Percentiles rank a stretch among this genome's conserved stretches.
These are phyloP conservation scores for Ariopsis seemanni DNA, from an alignment of 2,113 vertebrate species.

Conservation along the genomic window DNA sequence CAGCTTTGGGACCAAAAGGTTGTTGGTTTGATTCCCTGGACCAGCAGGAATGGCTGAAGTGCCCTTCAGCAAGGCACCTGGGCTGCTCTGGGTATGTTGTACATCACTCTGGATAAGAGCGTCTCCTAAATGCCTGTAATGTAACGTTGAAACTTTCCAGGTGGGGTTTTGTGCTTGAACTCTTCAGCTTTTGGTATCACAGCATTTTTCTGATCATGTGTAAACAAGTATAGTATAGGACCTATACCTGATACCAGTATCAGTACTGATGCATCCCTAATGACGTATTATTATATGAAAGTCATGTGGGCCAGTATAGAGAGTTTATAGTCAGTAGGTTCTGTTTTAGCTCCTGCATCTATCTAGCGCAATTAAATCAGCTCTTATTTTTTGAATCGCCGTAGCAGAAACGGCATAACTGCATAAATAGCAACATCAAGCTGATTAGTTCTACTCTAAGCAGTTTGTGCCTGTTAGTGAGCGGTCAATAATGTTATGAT, in stretches of 20 bases:
- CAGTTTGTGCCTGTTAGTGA: not conserved
- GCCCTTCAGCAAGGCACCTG: no score
- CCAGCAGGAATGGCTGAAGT: no score
- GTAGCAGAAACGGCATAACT: not conserved
- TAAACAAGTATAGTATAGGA: not conserved
- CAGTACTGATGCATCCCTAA: not conserved
- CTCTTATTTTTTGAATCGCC: not conserved
- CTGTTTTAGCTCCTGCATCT: not conserved
- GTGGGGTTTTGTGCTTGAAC: no score
- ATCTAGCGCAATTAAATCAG: not conserved
- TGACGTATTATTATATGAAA: not conserved
- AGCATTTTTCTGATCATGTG: not conserved
- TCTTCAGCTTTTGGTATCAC: not conserved
- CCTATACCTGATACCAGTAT: not conserved
- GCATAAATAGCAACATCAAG: not conserved
- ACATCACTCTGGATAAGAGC: no score
- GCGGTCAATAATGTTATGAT: constrained; percentile 2
- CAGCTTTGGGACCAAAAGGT: no score
- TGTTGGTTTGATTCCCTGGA: no score
- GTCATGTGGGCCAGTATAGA: not conserved
- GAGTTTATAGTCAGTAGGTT: not conserved
- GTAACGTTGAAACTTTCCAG: no score
- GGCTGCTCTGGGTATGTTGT: no score
- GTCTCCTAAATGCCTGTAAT: no score
- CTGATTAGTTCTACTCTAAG: not conserved